Evolutionary conservation across 37 sponge, comb jelly and placozoan species (phyloP), one percentile per base, ranked within the genome.

Genomic region (Diacarnus erythraeanus): DNA sequence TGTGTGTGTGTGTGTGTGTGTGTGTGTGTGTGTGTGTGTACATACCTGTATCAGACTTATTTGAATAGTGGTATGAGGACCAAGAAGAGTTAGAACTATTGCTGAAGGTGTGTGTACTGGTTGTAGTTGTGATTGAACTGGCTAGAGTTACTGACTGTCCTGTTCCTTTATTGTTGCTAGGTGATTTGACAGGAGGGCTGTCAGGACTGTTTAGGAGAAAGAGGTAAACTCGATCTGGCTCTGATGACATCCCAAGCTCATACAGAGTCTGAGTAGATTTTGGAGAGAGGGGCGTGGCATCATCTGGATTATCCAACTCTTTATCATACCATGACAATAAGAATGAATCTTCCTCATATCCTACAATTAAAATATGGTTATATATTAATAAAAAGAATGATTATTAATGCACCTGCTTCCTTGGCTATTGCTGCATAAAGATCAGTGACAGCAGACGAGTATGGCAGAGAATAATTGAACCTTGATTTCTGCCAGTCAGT

Each of bases 221-320:
- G 12, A 88, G 36, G 38, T 56, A 39, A 51, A 33, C 51, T 47
- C 73, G 77, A 18, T 17, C 39, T 0, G 85, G 85, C n/a, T 81
- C 79, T 20, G 69, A 29, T 17, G 83, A 71, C 86, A 92, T 92
- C 25, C 84, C 80, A 79, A 78, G 76, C 76, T 92, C 93, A 77
- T 76, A 69, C 30, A 92, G 78, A 20, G 93, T 88, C 51, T 89
- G 89, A 1, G 93, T 78, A 18, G 89, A 92, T 66, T 84, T 77
- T 66, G 59, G 56, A 4, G 71, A 76, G 36, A 92, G 42, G 41
- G 72, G 38, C 1, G 10, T 20, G 38, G 31, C 77, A 17, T 75
- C 58, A 25, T 75, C 77, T 25, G 57, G 59, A 59, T 38, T 34
- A 17, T 72, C 36, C 0, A 21, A 35, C 26, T 42, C 57, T 26